Percentiles rank a stretch among this genome's conserved stretches.
Evolutionary conservation across 2,888 invertebrate species (phyloP).

Genomic region (Cosmia trapezina): DNA sequence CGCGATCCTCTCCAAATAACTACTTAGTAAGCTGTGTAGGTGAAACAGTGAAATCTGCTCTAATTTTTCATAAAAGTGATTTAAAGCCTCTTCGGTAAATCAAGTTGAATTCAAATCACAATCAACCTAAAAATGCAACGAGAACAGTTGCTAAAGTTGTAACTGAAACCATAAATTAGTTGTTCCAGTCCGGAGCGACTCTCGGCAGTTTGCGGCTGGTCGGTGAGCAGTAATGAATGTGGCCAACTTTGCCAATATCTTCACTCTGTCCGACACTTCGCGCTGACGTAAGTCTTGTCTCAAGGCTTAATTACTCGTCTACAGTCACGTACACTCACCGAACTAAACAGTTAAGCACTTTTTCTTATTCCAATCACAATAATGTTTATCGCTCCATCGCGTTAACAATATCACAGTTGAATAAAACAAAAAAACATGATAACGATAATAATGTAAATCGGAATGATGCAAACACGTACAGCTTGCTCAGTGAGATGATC

Average conservation of each 20-base stretch:
- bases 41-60: not conserved
- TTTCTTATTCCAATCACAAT: not conserved
- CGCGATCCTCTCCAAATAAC: too few relatives aligned
- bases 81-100: not conserved
- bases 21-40: not conserved
- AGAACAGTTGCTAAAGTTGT: not conserved
- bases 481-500: too few relatives aligned
- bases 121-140: conserved; percentile 10
- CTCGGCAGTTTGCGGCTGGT: conserved; percentile 22
- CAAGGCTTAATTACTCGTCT: conserved; percentile 13
- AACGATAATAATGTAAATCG: not conserved
- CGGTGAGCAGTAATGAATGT: conserved; percentile 27
- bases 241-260: conserved; percentile 47
- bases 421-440: not conserved
- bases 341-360: not conserved
- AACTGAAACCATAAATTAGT: conserved; percentile 1
- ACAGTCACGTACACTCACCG: not conserved
- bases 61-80: not conserved
- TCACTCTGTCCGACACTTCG: conserved; percentile 1
- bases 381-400: not conserved
- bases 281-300: conserved; percentile 4
- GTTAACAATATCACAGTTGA: not conserved
- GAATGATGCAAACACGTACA: not conserved
- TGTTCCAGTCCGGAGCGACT: not conserved
- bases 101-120: not conserved